These are phyloP conservation scores for Luidia sarsii DNA, from an alignment of 53 echinoderm and acorn worm species.

Conservation along the genomic window DNA sequence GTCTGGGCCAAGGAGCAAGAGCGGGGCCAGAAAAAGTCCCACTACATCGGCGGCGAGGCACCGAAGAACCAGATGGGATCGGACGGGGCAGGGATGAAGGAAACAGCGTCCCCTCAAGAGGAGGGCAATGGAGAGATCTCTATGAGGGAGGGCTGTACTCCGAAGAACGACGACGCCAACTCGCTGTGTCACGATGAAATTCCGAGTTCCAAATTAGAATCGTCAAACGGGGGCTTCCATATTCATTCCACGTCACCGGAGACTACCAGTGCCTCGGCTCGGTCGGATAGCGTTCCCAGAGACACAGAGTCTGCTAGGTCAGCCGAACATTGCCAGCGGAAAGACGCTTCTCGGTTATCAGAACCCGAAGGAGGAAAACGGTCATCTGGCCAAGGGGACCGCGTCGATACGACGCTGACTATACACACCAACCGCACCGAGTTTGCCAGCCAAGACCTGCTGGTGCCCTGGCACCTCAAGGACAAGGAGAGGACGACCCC, in stretches of 20 bases:
- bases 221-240: neutral
- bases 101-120: too few relatives aligned
- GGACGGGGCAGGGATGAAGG: too few relatives aligned
- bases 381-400: neutral
- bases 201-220: too few relatives aligned
- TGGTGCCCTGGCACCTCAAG: conserved; percentile 95
- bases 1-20: conserved; percentile 98
- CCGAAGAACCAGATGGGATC: neutral
- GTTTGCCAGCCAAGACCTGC: conserved; percentile 86
- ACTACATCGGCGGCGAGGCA: conserved; percentile 65
- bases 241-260: too few relatives aligned
- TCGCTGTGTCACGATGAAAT: too few relatives aligned
- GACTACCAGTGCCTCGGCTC: neutral
- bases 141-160: too few relatives aligned
- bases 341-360: neutral
- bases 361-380: too few relatives aligned
- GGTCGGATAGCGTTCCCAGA: neutral
- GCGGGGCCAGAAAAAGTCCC: conserved; percentile 75
- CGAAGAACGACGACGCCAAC: too few relatives aligned
- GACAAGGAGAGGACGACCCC: conserved; percentile 3
- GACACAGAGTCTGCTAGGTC: neutral
- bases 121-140: too few relatives aligned
- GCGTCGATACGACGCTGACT: neutral
- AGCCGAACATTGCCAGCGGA: neutral
- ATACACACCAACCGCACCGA: conserved; percentile 90